phyloP scores from a whole-genome alignment of 2,113 vertebrate genomes.

The Hippocampus barbouri region DNA sequence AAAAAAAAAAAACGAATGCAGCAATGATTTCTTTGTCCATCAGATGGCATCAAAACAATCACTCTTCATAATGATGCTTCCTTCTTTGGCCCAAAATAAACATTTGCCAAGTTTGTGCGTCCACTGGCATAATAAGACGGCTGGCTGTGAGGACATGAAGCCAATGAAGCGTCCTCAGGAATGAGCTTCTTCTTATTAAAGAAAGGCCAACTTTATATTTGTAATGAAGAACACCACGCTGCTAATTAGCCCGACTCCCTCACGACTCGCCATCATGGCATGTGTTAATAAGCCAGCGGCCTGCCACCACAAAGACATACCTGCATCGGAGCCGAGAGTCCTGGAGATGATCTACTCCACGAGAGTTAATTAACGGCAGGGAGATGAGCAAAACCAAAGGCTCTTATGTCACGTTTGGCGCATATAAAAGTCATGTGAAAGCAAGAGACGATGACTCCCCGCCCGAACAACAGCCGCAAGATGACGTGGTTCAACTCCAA shows the following conservation, averaged over 20 bases:
- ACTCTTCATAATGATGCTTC: background rate
- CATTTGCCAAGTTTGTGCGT: background rate
- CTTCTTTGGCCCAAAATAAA: background rate
- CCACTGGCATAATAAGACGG: background rate
- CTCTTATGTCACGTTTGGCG: slow-evolving; percentile 12
- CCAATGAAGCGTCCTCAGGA: background rate
- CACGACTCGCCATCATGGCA: slow-evolving; percentile 30
- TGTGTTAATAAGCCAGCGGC: slow-evolving; percentile 38
- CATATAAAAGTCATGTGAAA: slow-evolving; percentile 40
- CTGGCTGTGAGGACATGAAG: background rate
- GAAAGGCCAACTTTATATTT: slow-evolving; percentile 24
- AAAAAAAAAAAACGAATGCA: background rate
- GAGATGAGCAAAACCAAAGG: slow-evolving; percentile 22
- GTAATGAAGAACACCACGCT: background rate
- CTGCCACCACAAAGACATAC: slow-evolving; percentile 42
- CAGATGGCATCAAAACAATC: slow-evolving; percentile 32
- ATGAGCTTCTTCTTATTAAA: slow-evolving; percentile 18
- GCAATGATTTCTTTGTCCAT: slow-evolving; percentile 30
- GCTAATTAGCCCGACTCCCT: slow-evolving; percentile 40
- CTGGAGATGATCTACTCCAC: slow-evolving; percentile 48
- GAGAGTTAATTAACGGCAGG: slow-evolving; percentile 43
- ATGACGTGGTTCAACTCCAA: slow-evolving; percentile 38
- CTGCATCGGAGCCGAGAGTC: slow-evolving; percentile 24
- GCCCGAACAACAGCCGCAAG: slow-evolving; percentile 16
- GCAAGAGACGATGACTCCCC: slow-evolving; percentile 26